Evolutionary conservation across 2,888 invertebrate species (phyloP).

Genomic region (Syrista parreyssii): DNA sequence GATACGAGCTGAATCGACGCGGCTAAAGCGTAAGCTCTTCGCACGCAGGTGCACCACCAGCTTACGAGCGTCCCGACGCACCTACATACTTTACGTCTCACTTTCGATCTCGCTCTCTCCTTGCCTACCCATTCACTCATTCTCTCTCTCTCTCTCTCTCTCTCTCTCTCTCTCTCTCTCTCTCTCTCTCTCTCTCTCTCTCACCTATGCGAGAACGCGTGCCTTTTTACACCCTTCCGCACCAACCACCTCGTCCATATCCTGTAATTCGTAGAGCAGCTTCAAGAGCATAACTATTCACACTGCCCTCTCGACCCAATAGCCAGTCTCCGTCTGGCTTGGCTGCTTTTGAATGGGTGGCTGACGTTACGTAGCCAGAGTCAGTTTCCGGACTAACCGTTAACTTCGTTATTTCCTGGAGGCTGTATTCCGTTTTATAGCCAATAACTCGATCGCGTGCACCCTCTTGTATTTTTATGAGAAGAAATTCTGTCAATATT

Average conservation of each 20-base stretch:
- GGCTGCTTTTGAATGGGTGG: conserved; percentile 34
- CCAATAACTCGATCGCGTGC: conserved; percentile 23
- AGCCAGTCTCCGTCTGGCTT: neutral
- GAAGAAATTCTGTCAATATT: conserved; percentile 22
- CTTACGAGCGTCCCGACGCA: neutral
- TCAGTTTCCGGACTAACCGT: neutral
- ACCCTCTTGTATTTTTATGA: conserved; percentile 19
- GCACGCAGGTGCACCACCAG: neutral
- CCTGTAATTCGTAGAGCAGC: neutral
- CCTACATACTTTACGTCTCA: conserved; percentile 6
- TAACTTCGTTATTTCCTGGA: conserved; percentile 26
- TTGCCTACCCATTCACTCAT: neutral
- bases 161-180: neutral
- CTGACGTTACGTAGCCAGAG: neutral
- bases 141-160: neutral
- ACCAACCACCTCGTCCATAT: neutral
- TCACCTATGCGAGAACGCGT: neutral
- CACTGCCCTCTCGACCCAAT: neutral
- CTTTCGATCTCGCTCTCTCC: conserved; percentile 9
- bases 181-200: neutral
- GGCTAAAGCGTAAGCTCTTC: neutral
- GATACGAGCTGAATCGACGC: neutral
- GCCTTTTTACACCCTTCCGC: neutral
- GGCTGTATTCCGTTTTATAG: conserved; percentile 24
- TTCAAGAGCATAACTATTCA: neutral